Conservation (phyloP, 2,888 invertebrate genomes). For the Pristionchus exspectatus region DNA sequence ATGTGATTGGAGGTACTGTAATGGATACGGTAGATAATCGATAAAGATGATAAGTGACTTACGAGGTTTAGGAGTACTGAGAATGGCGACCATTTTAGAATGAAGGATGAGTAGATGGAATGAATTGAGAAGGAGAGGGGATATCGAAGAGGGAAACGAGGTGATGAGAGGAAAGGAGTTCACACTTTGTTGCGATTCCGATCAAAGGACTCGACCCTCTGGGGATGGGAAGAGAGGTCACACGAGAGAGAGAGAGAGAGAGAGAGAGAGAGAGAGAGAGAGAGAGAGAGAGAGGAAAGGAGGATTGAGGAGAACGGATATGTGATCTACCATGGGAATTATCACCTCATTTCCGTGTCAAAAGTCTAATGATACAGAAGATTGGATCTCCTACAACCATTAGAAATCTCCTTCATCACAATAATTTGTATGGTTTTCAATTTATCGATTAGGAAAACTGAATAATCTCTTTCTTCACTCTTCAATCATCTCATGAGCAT, state of each 20-base stretch:
- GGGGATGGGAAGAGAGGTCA: constrained; percentile 10
- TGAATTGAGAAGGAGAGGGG: not conserved
- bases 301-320: not conserved
- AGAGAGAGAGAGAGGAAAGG: not conserved
- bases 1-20: constrained; percentile 7
- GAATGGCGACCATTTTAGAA: constrained; percentile 28
- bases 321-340: not conserved
- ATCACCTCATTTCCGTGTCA: not conserved
- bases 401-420: not conserved
- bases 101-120: not conserved
- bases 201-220: constrained; percentile 23
- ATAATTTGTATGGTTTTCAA: too few relatives aligned
- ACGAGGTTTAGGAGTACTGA: constrained; percentile 46
- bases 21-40: not conserved
- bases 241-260: not conserved
- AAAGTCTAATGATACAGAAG: not conserved
- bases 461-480: too few relatives aligned
- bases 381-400: not conserved
- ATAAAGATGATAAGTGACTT: not conserved
- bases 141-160: not conserved
- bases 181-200: not conserved
- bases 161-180: not conserved
- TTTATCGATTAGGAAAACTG: not conserved
- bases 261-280: not conserved
- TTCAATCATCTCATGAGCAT: too few relatives aligned